phyloP scores from a whole-genome alignment of 2,888 invertebrate genomes.

The Trichogramma dendrolimi region DNA sequence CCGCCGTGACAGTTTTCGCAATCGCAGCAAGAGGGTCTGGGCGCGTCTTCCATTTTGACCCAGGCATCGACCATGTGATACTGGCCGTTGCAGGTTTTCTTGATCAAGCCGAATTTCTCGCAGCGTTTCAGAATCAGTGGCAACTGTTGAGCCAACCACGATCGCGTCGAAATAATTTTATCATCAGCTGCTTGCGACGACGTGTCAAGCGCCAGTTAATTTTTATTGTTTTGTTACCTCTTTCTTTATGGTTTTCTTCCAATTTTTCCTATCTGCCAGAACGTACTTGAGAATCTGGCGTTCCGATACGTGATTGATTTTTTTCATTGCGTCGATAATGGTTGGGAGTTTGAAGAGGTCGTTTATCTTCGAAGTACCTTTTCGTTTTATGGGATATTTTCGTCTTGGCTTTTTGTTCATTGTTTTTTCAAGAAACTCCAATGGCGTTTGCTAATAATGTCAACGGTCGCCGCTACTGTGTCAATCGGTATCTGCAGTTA shows the following conservation, averaged over 20 bases:
- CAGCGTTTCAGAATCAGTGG: conserved; percentile 29
- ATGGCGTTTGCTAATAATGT: no score
- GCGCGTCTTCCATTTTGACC: conserved; percentile 31
- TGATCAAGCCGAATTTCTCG: conserved; percentile 30
- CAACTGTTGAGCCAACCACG: conserved; percentile 32
- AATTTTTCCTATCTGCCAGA: not conserved
- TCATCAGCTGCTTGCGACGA: not conserved
- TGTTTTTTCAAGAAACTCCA: not conserved
- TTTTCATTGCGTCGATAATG: conserved; percentile 8
- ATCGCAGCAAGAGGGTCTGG: conserved; percentile 32
- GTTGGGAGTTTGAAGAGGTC: conserved; percentile 1
- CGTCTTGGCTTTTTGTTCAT: not conserved
- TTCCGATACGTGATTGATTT: conserved; percentile 9
- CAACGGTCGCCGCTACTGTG: no score
- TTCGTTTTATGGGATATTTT: not conserved
- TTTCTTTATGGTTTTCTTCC: conserved; percentile 6
- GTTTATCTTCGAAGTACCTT: no score
- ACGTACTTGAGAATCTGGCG: conserved; percentile 14
- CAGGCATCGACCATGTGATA: conserved; percentile 54
- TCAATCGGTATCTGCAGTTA: no score
- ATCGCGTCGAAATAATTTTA: not conserved
- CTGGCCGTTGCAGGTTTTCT: conserved; percentile 20
- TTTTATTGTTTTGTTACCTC: conserved; percentile 11
- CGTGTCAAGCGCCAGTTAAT: not conserved
- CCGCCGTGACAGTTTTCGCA: conserved; percentile 33